phyloP scores from a whole-genome alignment of 2,888 invertebrate genomes.

The Cheilosia impressa region DNA sequence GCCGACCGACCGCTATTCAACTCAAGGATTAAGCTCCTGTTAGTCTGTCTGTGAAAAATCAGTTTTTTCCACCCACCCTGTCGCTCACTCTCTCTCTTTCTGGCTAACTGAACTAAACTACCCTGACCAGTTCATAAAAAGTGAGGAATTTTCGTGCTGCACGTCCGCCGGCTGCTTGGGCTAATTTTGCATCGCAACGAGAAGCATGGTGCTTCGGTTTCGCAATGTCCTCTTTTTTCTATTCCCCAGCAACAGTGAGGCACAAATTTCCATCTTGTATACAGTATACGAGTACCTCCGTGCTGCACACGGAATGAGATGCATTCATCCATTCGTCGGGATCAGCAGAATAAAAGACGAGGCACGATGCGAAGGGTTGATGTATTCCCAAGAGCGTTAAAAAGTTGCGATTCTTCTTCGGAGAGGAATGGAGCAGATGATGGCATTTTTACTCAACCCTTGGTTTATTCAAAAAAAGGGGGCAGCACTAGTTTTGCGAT shows the following conservation, averaged over 20 bases:
- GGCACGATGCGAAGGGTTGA: slow-evolving; percentile 23
- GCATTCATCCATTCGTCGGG: slow-evolving; percentile 47
- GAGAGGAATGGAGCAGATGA: slow-evolving; percentile 27
- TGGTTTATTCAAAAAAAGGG: no score
- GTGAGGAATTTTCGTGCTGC: slow-evolving; percentile 20
- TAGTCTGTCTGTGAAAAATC: slow-evolving; percentile 35
- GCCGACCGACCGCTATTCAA: slow-evolving; percentile 16
- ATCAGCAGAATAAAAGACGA: slow-evolving; percentile 50
- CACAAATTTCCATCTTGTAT: slow-evolving; percentile 43
- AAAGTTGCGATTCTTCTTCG: slow-evolving; percentile 56
- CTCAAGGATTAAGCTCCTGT: slow-evolving; percentile 53
- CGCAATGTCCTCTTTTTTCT: slow-evolving; percentile 37
- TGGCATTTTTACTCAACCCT: slow-evolving; percentile 13
- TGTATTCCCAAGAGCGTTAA: slow-evolving; percentile 50
- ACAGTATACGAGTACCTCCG: slow-evolving; percentile 2
- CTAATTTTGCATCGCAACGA: slow-evolving; percentile 35
- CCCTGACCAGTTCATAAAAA: slow-evolving; percentile 33
- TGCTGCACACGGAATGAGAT: slow-evolving; percentile 50
- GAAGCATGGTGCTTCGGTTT: slow-evolving; percentile 3
- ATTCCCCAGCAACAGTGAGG: slow-evolving; percentile 62
- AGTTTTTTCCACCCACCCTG: background rate
- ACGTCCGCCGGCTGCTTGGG: slow-evolving; percentile 6
- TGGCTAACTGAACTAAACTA: slow-evolving; percentile 9
- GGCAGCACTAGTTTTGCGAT: background rate
- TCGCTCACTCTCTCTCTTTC: slow-evolving; percentile 7